A percentile compares a stretch with the other conserved stretches of the same genome.
Evolutionary conservation across 2,888 invertebrate species (phyloP).

Genomic region (Scaptomyza cyrtandrae): DNA sequence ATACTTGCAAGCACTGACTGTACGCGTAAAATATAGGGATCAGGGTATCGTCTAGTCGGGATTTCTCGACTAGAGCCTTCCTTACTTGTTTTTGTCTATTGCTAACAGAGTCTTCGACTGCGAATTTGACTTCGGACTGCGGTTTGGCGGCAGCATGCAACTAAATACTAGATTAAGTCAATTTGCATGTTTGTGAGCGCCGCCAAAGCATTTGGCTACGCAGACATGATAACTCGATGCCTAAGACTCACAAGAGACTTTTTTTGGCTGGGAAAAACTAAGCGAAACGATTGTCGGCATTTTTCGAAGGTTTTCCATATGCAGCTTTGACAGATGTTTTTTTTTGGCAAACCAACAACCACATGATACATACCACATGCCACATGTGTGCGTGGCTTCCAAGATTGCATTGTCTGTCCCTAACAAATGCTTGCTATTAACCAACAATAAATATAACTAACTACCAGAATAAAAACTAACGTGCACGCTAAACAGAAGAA

Average conservation of each 20-base stretch:
- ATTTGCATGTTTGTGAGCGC: slow-evolving; percentile 69
- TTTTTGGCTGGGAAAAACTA: slow-evolving; percentile 65
- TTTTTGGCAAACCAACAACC: slow-evolving; percentile 27
- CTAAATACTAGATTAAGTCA: slow-evolving; percentile 78
- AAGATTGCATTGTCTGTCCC: slow-evolving; percentile 36
- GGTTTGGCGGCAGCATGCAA: slow-evolving; percentile 54
- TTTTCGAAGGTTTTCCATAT: slow-evolving; percentile 76
- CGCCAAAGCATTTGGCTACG: slow-evolving; percentile 74
- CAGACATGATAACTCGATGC: slow-evolving; percentile 70
- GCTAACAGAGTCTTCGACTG: slow-evolving; percentile 32
- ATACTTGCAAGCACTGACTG: no score
- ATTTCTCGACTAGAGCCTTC: no score
- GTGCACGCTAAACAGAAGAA: slow-evolving; percentile 37
- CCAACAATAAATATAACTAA: slow-evolving; percentile 60
- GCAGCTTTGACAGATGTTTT: slow-evolving; percentile 55
- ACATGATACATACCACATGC: slow-evolving; percentile 8
- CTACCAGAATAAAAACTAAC: slow-evolving; percentile 40
- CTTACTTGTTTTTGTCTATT: slow-evolving; percentile 25
- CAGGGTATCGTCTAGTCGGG: no score
- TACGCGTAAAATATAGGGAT: no score
- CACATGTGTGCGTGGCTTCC: slow-evolving; percentile 70
- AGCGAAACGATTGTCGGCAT: slow-evolving; percentile 70
- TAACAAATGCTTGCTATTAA: slow-evolving; percentile 65
- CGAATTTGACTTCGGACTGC: slow-evolving; percentile 39
- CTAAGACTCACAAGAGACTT: slow-evolving; percentile 22